phyloP scores from a whole-genome alignment of 2,797 vertebrate species.

The Enteromius anoplus region DNA sequence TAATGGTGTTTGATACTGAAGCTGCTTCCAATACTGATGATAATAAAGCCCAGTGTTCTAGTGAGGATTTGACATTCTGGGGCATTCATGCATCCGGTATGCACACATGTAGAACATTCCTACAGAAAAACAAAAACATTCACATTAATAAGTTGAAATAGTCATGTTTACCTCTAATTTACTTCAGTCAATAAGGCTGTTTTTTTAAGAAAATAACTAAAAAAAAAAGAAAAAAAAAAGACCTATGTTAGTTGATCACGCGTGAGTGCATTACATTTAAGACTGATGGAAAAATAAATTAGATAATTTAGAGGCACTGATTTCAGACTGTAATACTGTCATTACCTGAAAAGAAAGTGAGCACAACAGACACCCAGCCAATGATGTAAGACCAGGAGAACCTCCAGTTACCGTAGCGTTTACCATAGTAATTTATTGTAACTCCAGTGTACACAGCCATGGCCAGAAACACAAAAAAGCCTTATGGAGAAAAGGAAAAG shows the following conservation, averaged over 20 bases:
- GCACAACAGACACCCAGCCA: conserved; percentile 79
- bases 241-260: background rate
- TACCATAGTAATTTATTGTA: conserved; percentile 79
- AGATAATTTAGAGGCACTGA: background rate
- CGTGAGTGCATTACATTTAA: background rate
- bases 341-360: conserved; percentile 80
- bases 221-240: background rate
- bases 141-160: background rate
- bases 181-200: background rate
- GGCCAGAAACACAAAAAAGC: conserved; percentile 77
- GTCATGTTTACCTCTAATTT: background rate
- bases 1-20: background rate
- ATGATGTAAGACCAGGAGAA: conserved; percentile 82
- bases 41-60: conserved; percentile 63
- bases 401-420: conserved; percentile 78
- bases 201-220: background rate
- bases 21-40: conserved; percentile 31
- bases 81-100: conserved; percentile 78
- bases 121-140: conserved; percentile 42
- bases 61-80: conserved; percentile 68
- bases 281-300: background rate
- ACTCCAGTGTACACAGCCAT: conserved; percentile 80
- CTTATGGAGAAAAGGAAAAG: conserved; percentile 50
- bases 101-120: conserved; percentile 80
- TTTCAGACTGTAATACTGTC: background rate